Evolutionary conservation across 2,797 vertebrate genomes (phyloP).

Genomic region (Threskiornis aethiopicus): DNA sequence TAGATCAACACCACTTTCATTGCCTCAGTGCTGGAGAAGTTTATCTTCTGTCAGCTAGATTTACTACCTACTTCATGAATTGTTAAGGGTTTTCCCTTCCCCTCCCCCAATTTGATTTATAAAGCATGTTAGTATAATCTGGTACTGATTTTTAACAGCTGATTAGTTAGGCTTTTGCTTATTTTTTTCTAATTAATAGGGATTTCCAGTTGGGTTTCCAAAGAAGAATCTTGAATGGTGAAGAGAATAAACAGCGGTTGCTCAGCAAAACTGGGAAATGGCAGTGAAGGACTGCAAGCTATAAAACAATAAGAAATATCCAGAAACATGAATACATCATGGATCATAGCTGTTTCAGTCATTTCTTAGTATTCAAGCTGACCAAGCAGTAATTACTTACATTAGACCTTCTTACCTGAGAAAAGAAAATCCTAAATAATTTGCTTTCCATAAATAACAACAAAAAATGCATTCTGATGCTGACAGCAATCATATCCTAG

Average conservation of each 20-base stretch:
- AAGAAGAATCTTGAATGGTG: neutral
- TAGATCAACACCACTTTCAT: constrained; percentile 74
- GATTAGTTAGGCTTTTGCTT: constrained; percentile 51
- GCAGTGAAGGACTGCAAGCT: neutral
- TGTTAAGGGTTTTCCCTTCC: constrained; percentile 41
- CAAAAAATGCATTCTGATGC: neutral
- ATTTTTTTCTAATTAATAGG: neutral
- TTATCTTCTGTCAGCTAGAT: constrained; percentile 77
- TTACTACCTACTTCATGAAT: constrained; percentile 68
- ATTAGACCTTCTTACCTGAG: neutral
- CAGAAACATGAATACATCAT: neutral
- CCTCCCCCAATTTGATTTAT: constrained; percentile 5
- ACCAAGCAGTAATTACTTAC: neutral
- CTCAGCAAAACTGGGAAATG: neutral
- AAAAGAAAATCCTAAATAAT: neutral
- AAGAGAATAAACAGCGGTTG: neutral
- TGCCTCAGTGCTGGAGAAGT: constrained; percentile 65
- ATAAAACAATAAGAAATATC: neutral
- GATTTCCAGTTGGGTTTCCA: constrained; percentile 26
- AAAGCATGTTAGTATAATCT: constrained; percentile 29
- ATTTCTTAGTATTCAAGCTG: neutral
- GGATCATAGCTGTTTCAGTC: neutral
- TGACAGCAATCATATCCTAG: neutral
- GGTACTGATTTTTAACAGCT: constrained; percentile 3
- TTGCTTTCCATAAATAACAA: neutral